Base-by-base conservation (phyloP, 2,797 vertebrate genomes). In the Salarias fasciatus region DNA sequence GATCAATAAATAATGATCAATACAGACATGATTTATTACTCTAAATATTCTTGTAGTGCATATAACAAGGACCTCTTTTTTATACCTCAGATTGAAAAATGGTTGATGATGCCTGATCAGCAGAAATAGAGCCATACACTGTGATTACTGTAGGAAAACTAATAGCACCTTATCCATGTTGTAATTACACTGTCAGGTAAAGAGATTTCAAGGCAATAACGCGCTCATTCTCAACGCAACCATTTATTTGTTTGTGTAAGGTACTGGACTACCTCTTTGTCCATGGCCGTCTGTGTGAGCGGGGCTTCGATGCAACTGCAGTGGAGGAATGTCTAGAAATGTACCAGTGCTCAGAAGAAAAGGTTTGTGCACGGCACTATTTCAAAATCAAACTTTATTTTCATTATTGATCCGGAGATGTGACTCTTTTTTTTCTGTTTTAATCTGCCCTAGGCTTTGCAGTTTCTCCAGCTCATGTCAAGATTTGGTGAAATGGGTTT, bases 401-500 rank as follows among this genome's bases (percentile, higher is more conserved):
- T 9, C 6, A 6, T 35, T 35, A 35, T 2, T 33, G 35, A 33
- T 6, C 33, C 35, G 1, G 38, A 38, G 11, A 11, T 8, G 36
- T 38, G 2, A 6, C 33, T 35, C 8, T 35, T 35, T 35, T 1
- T 3, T 33, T 8, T 6, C 12, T 13, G 31, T 53, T 41, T 72
- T 82, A 48, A 45, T 54, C 50, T 24, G 54, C 82, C 50, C 49
- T 85, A 99, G 97, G 94, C 97, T 35, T 92, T 95, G 83, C 94
- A 97, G 77, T 97, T 97, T 75, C 95, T 99, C 71, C 93, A 97
- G 29, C 90, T 98, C 63, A 98, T 99, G 97, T 96, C 95, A 63
- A 96, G 95, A 78, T 99, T 99, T 86, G 94, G 96, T 41, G 97
- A 99, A 89, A 99, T 99, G 97, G 97, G 97, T 59, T 99, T 99